Evolutionary conservation across 2,888 invertebrate species (phyloP), one percentile per base, ranked within the genome.

Genomic region (Hemithea aestivaria): DNA sequence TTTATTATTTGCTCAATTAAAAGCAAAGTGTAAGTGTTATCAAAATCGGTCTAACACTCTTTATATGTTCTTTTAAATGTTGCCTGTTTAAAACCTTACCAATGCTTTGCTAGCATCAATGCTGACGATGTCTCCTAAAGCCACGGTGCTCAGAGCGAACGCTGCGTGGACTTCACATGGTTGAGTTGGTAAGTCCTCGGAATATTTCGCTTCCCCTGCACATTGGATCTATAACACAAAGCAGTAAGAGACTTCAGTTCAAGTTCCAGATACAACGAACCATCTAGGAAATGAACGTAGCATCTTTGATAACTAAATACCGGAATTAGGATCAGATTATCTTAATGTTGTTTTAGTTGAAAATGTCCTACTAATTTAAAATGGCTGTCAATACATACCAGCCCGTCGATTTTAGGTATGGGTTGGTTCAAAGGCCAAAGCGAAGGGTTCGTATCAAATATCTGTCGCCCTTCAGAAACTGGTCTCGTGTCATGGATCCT

Each of bases 341-440:
- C n/a, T n/a, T n/a, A n/a, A n/a, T n/a, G n/a, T n/a, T n/a, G n/a
- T n/a, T n/a, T n/a, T n/a, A n/a, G n/a, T n/a, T n/a, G n/a, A n/a
- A n/a, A n/a, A n/a, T n/a, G n/a, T n/a, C n/a, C n/a, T n/a, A n/a
- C n/a, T n/a, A n/a, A n/a, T n/a, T n/a, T n/a, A n/a, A n/a, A n/a
- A n/a, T n/a, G n/a, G n/a, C n/a, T 22, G 16, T 20, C 16, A 25
- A 30, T 28, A 30, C 48, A 41, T 53, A 73, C 80, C 53, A 79
- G 42, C 4, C 69, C 90, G 63, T 92, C 92, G 2, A 91, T 48
- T 73, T 94, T 94, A 0, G 89, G 85, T 24, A 93, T 66, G 0
- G 93, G 91, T 58, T 93, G 76, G 47, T 89, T 91, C 20, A 93
- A 53, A 0, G 94, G 93, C 89, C 91, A 93, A 23, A 90, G 49